A percentile compares a stretch with the other conserved stretches of the same genome.
Evolutionary conservation across 1,140 invertebrate genomes (phyloP).

Genomic region (Physella acuta): DNA sequence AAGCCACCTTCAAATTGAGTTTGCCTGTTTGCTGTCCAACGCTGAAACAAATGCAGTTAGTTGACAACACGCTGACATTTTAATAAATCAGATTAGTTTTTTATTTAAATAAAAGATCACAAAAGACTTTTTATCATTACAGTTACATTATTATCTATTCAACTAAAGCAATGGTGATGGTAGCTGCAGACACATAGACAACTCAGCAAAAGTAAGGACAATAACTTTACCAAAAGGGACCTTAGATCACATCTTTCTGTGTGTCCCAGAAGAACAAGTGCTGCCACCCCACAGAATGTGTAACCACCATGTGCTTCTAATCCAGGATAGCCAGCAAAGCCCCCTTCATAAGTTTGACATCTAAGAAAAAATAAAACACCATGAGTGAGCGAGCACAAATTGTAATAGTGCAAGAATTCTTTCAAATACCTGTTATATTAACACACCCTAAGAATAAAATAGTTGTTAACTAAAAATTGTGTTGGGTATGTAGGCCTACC

Average conservation of each 20-base stretch:
- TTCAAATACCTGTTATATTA: no score
- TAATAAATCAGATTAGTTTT: no score
- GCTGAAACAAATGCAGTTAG: slow-evolving; percentile 59
- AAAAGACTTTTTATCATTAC: no score
- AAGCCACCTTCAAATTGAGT: slow-evolving; percentile 91
- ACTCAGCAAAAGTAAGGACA: no score
- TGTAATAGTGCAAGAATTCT: no score
- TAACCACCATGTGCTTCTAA: slow-evolving; percentile 99
- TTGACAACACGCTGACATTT: not conserved
- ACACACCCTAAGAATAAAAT: no score
- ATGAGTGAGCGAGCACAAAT: not conserved
- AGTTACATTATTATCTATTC: no score
- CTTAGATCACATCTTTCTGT: slow-evolving; percentile 78
- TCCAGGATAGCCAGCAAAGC: slow-evolving; percentile 90
- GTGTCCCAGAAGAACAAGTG: slow-evolving; percentile 79
- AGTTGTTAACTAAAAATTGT: no score
- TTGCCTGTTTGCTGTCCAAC: slow-evolving; percentile 86
- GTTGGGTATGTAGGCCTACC: no score
- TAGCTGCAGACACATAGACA: no score
- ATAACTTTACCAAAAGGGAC: slow-evolving; percentile 75
- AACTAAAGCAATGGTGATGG: no score
- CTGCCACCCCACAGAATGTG: slow-evolving; percentile 92
- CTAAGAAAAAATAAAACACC: slow-evolving; percentile 59
- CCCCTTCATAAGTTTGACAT: slow-evolving; percentile 98
- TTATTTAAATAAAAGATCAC: no score